phyloP scores from a whole-genome alignment of 2,797 vertebrate genomes.

The Urosaurus nigricauda region DNA sequence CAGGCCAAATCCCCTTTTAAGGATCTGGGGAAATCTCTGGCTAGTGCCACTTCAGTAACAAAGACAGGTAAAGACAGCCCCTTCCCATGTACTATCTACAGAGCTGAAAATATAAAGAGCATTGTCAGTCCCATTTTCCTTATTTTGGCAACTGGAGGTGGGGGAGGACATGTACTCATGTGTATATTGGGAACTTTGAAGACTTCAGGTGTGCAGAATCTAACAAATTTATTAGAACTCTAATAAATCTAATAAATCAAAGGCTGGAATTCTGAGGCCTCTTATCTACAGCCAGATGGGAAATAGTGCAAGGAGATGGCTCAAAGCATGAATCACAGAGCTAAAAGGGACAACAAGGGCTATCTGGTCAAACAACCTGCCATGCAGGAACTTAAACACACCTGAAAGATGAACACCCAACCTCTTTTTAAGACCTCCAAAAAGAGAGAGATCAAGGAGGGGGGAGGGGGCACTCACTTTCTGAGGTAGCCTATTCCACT shows the following conservation, averaged over 20 bases:
- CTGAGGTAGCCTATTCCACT: too few relatives aligned
- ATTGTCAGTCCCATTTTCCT: not conserved
- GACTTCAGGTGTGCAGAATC: not conserved
- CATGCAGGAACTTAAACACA: too few relatives aligned
- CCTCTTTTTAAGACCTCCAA: too few relatives aligned
- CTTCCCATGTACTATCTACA: not conserved
- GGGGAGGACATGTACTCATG: too few relatives aligned
- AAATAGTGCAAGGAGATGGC: not conserved
- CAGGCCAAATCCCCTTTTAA: not conserved
- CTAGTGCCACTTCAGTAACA: not conserved
- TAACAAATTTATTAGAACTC: not conserved
- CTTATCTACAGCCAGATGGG: not conserved
- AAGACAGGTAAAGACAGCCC: not conserved
- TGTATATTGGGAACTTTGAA: not conserved
- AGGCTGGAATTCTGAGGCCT: not conserved
- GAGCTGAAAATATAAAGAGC: not conserved
- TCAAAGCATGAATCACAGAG: not conserved
- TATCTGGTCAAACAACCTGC: too few relatives aligned
- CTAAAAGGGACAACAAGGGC: too few relatives aligned
- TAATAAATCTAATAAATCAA: not conserved
- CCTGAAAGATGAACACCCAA: too few relatives aligned
- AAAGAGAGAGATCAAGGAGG: too few relatives aligned
- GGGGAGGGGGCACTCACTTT: too few relatives aligned
- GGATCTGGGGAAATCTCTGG: not conserved
- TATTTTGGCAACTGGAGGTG: not conserved